phyloP scores from a whole-genome alignment of 1,140 invertebrate species.

The Calliphora vicina region DNA sequence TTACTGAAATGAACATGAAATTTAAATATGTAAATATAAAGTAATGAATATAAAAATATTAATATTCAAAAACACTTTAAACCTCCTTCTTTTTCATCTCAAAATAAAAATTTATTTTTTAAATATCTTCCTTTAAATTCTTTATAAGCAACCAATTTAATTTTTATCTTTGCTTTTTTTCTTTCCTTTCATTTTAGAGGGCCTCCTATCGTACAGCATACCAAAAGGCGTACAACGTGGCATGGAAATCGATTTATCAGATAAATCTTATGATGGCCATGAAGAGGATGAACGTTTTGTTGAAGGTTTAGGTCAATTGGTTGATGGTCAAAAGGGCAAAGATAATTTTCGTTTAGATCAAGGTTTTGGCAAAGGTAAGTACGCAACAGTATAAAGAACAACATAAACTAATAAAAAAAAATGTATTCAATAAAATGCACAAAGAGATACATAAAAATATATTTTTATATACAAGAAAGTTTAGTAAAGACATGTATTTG shows the following conservation, averaged over 20 bases:
- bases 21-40: too few species aligned
- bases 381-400: background rate
- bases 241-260: slow-evolving; percentile 84
- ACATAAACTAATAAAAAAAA: background rate
- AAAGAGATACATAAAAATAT: background rate
- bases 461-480: background rate
- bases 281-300: slow-evolving; percentile 75
- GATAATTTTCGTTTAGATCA: slow-evolving; percentile 83
- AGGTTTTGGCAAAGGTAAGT: slow-evolving; percentile 75
- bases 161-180: background rate
- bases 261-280: slow-evolving; percentile 91
- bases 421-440: background rate
- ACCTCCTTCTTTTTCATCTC: too few species aligned
- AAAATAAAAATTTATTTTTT: too few species aligned
- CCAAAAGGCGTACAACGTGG: slow-evolving; percentile 85
- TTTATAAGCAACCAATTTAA: too few species aligned
- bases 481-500: background rate
- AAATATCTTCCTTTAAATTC: too few species aligned
- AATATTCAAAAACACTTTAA: too few species aligned
- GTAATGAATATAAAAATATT: too few species aligned
- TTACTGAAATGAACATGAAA: too few species aligned
- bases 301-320: slow-evolving; percentile 88
- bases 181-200: slow-evolving; percentile 69
- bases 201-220: slow-evolving; percentile 82
- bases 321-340: slow-evolving; percentile 83